These are phyloP conservation scores for Xestobium rufovillosum DNA, from an alignment of 2,888 invertebrate species.

Conservation along the genomic window DNA sequence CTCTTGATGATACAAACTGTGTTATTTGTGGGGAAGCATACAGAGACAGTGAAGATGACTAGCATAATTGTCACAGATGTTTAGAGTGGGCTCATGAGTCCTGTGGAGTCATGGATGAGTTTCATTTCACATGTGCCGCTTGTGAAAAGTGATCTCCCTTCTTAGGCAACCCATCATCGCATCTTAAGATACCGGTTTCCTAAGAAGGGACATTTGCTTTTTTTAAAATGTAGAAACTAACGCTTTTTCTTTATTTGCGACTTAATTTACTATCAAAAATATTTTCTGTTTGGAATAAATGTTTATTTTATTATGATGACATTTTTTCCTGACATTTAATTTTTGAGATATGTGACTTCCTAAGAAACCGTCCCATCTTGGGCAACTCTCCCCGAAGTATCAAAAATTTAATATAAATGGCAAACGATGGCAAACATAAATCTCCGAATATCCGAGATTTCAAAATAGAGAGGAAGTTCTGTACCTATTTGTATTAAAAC, in stretches of 20 bases:
- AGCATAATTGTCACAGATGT: no score
- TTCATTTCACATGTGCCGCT: neutral
- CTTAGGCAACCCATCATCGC: neutral
- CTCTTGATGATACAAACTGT: neutral
- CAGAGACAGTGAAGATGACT: neutral
- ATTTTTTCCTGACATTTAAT: neutral
- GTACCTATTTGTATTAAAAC: no score
- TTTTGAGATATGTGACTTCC: neutral
- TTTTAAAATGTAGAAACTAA: conserved; percentile 1
- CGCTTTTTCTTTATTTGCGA: neutral
- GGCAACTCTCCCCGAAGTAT: conserved; percentile 2
- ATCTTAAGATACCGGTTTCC: neutral
- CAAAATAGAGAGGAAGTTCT: no score
- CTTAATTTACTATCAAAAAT: neutral
- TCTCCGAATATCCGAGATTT: no score
- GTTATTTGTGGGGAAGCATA: neutral
- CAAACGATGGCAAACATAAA: no score
- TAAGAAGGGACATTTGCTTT: neutral
- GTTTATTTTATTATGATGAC: neutral
- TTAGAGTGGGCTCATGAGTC: conserved; percentile 2
- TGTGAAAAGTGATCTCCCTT: neutral
- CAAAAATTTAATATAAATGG: no score
- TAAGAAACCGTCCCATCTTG: neutral
- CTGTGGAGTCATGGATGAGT: neutral
- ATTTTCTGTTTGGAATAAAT: neutral